phyloP scores from a whole-genome alignment of 2,888 invertebrate species.

The Oegoconia quadripuncta region DNA sequence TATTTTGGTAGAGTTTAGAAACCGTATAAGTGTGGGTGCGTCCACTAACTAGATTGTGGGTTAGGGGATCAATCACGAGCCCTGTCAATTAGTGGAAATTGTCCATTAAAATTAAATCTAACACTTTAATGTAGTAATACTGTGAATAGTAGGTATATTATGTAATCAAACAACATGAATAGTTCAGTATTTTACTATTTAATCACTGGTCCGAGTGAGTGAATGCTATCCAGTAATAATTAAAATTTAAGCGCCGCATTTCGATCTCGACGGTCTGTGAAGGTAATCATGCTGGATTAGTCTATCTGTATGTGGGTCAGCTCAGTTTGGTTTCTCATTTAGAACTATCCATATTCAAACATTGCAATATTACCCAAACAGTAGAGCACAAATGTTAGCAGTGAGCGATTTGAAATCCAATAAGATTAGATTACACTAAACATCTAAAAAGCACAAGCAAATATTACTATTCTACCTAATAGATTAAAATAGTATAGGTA shows the following conservation, averaged over 20 bases:
- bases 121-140: too few species aligned
- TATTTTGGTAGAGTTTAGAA: conserved; percentile 39
- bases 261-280: conserved; percentile 40
- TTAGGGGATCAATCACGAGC: conserved; percentile 21
- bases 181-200: neutral
- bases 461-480: too few species aligned
- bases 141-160: too few species aligned
- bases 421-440: too few species aligned
- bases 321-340: conserved; percentile 41
- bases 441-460: too few species aligned
- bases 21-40: conserved; percentile 33
- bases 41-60: conserved; percentile 18
- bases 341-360: neutral
- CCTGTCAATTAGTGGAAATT: conserved; percentile 23
- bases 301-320: conserved; percentile 54
- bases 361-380: neutral
- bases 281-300: conserved; percentile 45
- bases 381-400: too few species aligned
- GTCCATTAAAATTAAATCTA: conserved; percentile 17
- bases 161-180: too few species aligned
- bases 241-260: conserved; percentile 56
- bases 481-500: too few species aligned
- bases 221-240: conserved; percentile 37
- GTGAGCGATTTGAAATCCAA: too few species aligned
- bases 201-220: conserved; percentile 10